Base-by-base conservation (phyloP, 2,113 vertebrate genomes). In the Triplophysa dalaica region DNA sequence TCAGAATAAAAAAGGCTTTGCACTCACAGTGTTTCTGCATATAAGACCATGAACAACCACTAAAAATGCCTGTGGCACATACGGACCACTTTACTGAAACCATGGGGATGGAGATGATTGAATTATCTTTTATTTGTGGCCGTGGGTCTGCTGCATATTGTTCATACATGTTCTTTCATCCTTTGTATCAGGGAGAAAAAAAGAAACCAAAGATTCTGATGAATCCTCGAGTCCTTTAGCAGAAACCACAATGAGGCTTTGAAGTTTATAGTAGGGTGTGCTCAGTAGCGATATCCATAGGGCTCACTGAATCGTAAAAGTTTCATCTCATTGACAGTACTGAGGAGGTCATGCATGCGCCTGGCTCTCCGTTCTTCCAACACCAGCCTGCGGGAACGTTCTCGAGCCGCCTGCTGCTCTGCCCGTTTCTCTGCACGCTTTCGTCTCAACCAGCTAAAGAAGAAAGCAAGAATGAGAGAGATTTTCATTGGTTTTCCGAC, bases 351-450 rank as follows among this genome's bases (percentile, higher is more conserved):
- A 77, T 93, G 92, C 70, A 93, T 88, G 66, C 94, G 95, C 38
- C 93, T 94, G 0, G 93, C 92, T 19, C 91, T 93, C 50, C 94
- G 92, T 54, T 93, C 96, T 89, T 99, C 96, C 22, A 95, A 67
- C 61, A 93, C 85, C 78, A 97, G 69, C 90, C 95, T 94, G 79
- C 94, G 93, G 1, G 89, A 89, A 81, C 91, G 91, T 82, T 97
- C 96, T 82, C 94, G 94, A 77, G 92, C 90, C 19, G 89, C 93
- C 62, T 94, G 91, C 82, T 96, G 93, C 87, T 96, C 94, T 0
- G 86, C 90, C n/a, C 89, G 85, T 90, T 97, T 97, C 83, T 99
- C 96, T 8, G 86, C 88, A 73, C 91, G 93, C 88, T 99, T 99
- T 75, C 86, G 90, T 87, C 87, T 94, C 66, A 98, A 88, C 98